Base-by-base conservation (phyloP, 2,888 invertebrate species). In the Hyposoter didymator region DNA sequence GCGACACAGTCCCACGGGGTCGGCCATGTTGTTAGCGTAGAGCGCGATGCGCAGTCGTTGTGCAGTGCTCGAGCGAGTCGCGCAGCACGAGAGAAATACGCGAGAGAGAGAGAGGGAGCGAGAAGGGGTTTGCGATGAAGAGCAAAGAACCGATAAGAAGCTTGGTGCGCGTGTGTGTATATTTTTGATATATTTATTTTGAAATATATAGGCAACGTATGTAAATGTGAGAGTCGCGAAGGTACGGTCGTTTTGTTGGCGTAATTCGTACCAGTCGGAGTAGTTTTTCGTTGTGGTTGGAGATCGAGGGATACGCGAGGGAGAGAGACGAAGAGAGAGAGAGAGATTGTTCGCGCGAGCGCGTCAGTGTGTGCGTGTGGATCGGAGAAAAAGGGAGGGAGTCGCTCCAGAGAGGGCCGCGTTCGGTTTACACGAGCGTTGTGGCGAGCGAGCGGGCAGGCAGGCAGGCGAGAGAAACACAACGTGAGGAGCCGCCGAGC, bases 21-120 rank as follows among this genome's bases (percentile, higher is more conserved):
- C 66, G 39, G 66, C 66, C 66, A 66, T 66, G 66, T 66, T 66
- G 66, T 66, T 66, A 35, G 64, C 35, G 64, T 64, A 64, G 75
- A 76, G 76, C 82, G 82, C 82, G 82, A 35, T 85, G 85, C 85
- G 85, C 85, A 85, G 69, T 67, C 82, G 78, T 47, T 22, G 45
- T 22, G 35, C n/a, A 52, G 74, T 69, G 74, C 64, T 74, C 59
- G 74, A 62, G 74, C 17, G 59, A 52, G 59, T 59, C 73, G 73
- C 43, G 55, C 73, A 74, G 73, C 73, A 43, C 78, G 78, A 81
- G 66, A 66, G 55, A 70, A 75, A 62, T 32, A 69, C 69, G 78
- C 14, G 59, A 64, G 62, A 17, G 55, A 69, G 74, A 74, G 78
- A 22, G 22, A 22, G 35, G 12, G 17, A 28, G 22, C 19, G 14